Evolutionary conservation across 2,113 vertebrate genomes (phyloP), one percentile per base, ranked within the genome.

Genomic region (Pachycephala philippinensis): DNA sequence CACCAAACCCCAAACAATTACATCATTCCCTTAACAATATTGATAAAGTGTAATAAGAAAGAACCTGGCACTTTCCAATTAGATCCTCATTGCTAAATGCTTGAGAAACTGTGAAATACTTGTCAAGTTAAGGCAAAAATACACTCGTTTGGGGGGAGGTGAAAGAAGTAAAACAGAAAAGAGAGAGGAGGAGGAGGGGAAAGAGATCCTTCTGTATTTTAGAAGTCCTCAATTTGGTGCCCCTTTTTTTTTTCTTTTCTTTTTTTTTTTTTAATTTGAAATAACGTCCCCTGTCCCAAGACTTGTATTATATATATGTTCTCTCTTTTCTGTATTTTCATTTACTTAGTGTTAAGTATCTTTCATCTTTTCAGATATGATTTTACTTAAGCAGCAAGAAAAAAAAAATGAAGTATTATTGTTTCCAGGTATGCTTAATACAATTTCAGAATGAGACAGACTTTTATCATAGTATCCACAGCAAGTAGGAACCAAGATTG

Each of bases 1-100:
- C 97, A 97, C 97, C 97, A 97, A 98, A 98, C 98, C 98, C 98
- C 98, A 99, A 99, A 99, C 98, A 99, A 98, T 98, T 97, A 98
- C 97, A 97, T 98, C 98, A 98, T 95, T 97, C 97, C 93, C 94
- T 98, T 98, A 96, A 97, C 97, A 97, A 92, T 98, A 98, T 97
- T 97, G 98, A 98, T 98, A 98, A 98, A 97, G 97, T 97, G 96
- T 87, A 97, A 94, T 90, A 96, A 95, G 93, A 96, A 90, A 83
- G 95, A 96, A 87, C 89, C 80, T 96, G 90, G 96, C 97, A 96
- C 90, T 98, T 97, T 97, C 92, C 85, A 87, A 82, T 97, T 97
- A 93, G 86, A 93, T 76, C 82, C 91, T 97, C 75, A 71, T 90
- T 88, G 82, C 96, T 97, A 97, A 97, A 95, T 90, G 50, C 81